Base-by-base conservation (phyloP, 2,113 vertebrate genomes). In the Podarcis cretensis region DNA sequence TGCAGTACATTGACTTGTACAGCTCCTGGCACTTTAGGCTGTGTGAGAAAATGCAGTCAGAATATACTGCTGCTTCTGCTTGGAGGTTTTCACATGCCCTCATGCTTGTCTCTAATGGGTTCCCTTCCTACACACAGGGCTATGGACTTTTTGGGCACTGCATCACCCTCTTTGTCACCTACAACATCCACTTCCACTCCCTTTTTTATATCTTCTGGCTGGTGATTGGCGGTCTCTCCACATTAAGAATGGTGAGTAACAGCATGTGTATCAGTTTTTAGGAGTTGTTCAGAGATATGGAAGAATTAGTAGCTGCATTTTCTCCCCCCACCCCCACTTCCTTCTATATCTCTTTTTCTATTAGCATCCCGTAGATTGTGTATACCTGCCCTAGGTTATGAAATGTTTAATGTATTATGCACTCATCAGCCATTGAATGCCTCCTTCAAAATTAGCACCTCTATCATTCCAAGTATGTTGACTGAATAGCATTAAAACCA, bases 111-210 rank as follows among this genome's bases (percentile, higher is more conserved):
- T 4, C 84, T 87, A 87, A 0, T 9, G 20, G 40, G 9, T 1
- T 0, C 83, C 89, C 88, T 90, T 94, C 93, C 82, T 92, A 83
- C 48, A 54, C 48, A 54, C 96, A 99, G 99, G 99, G 99, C 83
- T 99, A 99, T 0, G 99, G 99, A 63, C 97, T 99, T 88, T 99
- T 99, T 4, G 98, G 99, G 83, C 99, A 98, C 96, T 99, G 99
- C 92, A 94, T 99, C 77, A 98, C 99, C 89, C 98, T 99, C 69
- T 96, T 99, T 85, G 89, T 99, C 94, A 99, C 98, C 83, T 99
- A 99, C 91, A 99, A 99, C 82, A 98, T 99, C 95, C 99, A 99
- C 96, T 98, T 99, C 91, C 99, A 99, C 91, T 98, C 98, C 87
- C 98, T 99, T 86, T 99, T 99, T 96, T 99, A 99, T 95, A 88